phyloP scores from a whole-genome alignment of 2,797 vertebrate species.

The Gallinago stenura region DNA sequence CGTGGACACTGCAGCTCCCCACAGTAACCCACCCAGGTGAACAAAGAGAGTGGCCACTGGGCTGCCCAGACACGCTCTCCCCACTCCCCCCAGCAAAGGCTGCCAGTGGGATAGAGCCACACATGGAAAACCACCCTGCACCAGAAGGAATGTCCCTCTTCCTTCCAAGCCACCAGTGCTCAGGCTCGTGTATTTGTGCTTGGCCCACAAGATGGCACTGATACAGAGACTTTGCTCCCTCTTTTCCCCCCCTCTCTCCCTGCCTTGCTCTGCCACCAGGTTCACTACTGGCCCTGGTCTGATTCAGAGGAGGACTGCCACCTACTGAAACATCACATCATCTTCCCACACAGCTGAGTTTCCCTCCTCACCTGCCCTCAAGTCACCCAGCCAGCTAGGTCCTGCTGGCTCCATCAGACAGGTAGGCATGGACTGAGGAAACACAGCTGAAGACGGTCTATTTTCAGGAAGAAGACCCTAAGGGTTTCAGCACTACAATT shows the following conservation, averaged over 20 bases:
- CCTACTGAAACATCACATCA: background rate
- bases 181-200: background rate
- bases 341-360: background rate
- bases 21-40: background rate
- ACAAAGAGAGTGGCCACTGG: background rate
- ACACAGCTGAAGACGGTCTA: background rate
- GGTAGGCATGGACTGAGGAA: rapidly evolving
- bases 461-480: rapidly evolving
- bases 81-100: background rate
- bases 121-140: rapidly evolving
- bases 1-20: background rate
- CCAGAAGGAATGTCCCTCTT: background rate
- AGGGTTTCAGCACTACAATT: background rate
- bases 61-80: background rate
- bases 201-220: conserved; percentile 45
- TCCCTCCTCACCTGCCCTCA: background rate
- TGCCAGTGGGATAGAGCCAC: rapidly evolving
- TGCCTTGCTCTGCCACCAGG: background rate
- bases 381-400: background rate
- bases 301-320: conserved; percentile 28
- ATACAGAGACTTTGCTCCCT: background rate
- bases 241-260: background rate
- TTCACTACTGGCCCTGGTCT: background rate
- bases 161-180: background rate
- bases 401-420: background rate